Percentiles rank a stretch among this genome's conserved stretches.
Conservation (phyloP, 2,888 invertebrate species). For the Phaonia tiefii region DNA sequence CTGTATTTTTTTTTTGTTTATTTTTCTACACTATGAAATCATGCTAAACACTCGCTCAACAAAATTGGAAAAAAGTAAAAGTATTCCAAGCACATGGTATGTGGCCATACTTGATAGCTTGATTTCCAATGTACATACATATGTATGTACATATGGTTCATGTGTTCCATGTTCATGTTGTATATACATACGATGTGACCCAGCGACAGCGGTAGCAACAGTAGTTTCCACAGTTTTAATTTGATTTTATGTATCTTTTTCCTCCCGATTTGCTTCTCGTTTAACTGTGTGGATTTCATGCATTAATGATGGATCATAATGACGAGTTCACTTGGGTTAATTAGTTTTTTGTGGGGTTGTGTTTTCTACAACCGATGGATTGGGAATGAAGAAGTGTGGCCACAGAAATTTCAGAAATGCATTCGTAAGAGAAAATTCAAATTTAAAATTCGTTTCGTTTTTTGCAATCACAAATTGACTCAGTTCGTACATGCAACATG, state of each 20-base stretch:
- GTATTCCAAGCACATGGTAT: conserved; percentile 23
- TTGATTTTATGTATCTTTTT: conserved; percentile 34
- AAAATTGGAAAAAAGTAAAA: conserved; percentile 19
- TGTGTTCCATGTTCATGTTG: conserved; percentile 9
- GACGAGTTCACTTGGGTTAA: conserved; percentile 61
- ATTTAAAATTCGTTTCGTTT: conserved; percentile 15
- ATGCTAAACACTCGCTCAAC: background rate
- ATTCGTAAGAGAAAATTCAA: conserved; percentile 7
- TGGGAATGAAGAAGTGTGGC: background rate
- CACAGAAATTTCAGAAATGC: conserved; percentile 25
- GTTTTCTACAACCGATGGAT: background rate
- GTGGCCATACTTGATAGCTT: conserved; percentile 3
- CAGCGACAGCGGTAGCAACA: background rate
- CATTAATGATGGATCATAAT: conserved; percentile 58
- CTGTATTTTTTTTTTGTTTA: background rate
- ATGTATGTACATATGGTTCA: too few species aligned
- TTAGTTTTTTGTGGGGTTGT: conserved; percentile 47
- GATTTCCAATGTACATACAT: background rate
- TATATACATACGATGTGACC: conserved; percentile 15
- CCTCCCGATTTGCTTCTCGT: background rate
- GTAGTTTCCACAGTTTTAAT: conserved; percentile 53
- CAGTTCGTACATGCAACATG: conserved; percentile 55
- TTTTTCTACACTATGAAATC: background rate
- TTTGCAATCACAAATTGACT: conserved; percentile 14
- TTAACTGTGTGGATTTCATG: conserved; percentile 16